Evolutionary conservation across 2,113 vertebrate species (phyloP).

Genomic region (Abramis brama): DNA sequence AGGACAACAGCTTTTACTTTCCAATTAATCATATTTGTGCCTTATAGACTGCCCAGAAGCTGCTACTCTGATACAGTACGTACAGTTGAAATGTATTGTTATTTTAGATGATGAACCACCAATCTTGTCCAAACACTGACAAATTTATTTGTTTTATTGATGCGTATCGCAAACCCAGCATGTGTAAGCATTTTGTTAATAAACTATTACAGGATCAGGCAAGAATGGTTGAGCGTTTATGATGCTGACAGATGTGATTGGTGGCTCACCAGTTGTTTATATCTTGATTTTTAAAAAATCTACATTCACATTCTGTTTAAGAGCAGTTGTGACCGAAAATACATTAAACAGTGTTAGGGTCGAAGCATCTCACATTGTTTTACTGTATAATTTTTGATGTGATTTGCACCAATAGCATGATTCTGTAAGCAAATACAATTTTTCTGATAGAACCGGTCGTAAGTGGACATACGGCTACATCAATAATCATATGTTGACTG

Average conservation of each 20-base stretch:
- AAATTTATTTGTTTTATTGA: neutral
- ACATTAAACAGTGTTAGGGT: neutral
- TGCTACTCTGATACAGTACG: constrained; percentile 17
- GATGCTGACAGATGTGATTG: neutral
- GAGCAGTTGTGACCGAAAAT: neutral
- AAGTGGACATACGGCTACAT: neutral
- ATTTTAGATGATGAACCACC: constrained; percentile 10
- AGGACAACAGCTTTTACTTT: constrained; percentile 10
- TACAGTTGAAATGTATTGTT: neutral
- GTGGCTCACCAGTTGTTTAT: neutral
- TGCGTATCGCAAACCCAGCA: neutral
- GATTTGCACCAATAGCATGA: neutral
- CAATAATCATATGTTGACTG: neutral
- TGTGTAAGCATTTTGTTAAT: constrained; percentile 4
- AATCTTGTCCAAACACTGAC: neutral
- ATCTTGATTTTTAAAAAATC: neutral
- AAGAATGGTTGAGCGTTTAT: constrained; percentile 2
- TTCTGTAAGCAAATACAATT: neutral
- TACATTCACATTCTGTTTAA: neutral
- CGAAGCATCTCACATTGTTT: neutral
- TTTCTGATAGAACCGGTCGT: neutral
- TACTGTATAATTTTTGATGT: neutral
- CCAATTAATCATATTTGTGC: constrained; percentile 47
- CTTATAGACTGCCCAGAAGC: constrained; percentile 46
- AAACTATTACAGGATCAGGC: neutral